These are phyloP conservation scores for Microtus montanus DNA, from an alignment of 2,113 vertebrate genomes.

Conservation along the genomic window DNA sequence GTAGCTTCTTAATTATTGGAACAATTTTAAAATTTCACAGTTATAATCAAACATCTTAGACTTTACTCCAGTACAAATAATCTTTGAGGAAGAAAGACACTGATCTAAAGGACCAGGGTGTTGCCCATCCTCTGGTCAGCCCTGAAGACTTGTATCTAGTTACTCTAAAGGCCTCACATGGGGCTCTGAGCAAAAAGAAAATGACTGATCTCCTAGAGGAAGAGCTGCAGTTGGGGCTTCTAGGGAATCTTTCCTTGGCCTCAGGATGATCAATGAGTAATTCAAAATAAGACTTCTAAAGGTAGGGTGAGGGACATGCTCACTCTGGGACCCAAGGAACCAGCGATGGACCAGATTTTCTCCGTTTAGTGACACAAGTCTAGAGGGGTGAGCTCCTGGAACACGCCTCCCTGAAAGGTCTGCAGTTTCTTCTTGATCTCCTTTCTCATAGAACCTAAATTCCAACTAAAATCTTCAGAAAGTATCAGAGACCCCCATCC, in stretches of 20 bases:
- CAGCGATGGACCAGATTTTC: background rate
- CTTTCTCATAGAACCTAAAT: background rate
- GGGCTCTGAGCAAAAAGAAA: background rate
- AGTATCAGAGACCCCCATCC: background rate
- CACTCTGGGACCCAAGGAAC: no score
- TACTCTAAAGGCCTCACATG: background rate
- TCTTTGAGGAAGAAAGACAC: background rate
- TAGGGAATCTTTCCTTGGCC: background rate
- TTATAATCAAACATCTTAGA: background rate
- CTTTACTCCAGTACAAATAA: background rate
- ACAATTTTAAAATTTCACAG: background rate
- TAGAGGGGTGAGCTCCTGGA: background rate
- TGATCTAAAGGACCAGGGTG: background rate
- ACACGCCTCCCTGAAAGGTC: background rate
- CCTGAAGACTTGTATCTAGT: background rate
- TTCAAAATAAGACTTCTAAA: background rate
- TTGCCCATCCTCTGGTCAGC: background rate
- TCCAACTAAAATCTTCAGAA: background rate
- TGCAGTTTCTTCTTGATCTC: background rate
- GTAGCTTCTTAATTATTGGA: background rate
- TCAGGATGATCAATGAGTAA: background rate
- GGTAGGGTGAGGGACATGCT: background rate
- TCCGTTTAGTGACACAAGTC: background rate
- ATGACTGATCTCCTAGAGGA: background rate
- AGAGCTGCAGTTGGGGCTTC: no score